Evolutionary conservation across 2,888 invertebrate genomes (phyloP), one percentile per base, ranked within the genome.

Genomic region (Papilio elwesi): DNA sequence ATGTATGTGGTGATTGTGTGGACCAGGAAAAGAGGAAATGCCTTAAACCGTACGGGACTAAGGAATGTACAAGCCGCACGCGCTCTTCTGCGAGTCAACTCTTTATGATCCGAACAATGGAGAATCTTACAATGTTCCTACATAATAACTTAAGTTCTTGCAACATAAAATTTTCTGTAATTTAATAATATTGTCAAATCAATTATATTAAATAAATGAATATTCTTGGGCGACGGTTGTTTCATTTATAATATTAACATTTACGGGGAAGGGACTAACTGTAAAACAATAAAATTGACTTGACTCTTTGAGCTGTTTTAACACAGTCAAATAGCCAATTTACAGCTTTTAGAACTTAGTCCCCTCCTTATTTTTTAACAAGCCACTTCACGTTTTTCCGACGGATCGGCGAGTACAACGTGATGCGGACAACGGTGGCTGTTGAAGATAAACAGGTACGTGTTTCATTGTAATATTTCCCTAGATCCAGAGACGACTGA

Each of bases 381-480:
- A 43, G 13, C 38, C 9, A n/a, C n/a, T n/a, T n/a, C n/a, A 13
- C n/a, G 0, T n/a, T 59, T 38, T 0, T 15, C n/a, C 38, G 36
- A 38, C 36, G n/a, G 8, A 9, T 36, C 57, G 38, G 57, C n/a
- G 13, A 59, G n/a, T n/a, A 6, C 7, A 38, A n/a, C n/a, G 57
- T 36, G 57, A 43, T 43, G 43, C 43, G 6, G 43, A 57, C 38
- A n/a, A 9, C 57, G 36, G n/a, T 0, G 6, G 13, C 11, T 55
- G 26, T 13, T 59, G 57, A 36, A 36, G n/a, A 59, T 6, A 57
- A 36, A 5, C 57, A 57, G 57, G 57, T 59, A 59, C 16, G 52
- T 38, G n/a, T n/a, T 38, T 38, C 38, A n/a, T 7, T 43, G 43
- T 15, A 57, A 12, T 12, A 38, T 59, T 59, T n/a, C 43, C 43